Evolutionary conservation across 2,888 invertebrate genomes (phyloP), one percentile per base, ranked within the genome.

Genomic region (Andrena fulva): DNA sequence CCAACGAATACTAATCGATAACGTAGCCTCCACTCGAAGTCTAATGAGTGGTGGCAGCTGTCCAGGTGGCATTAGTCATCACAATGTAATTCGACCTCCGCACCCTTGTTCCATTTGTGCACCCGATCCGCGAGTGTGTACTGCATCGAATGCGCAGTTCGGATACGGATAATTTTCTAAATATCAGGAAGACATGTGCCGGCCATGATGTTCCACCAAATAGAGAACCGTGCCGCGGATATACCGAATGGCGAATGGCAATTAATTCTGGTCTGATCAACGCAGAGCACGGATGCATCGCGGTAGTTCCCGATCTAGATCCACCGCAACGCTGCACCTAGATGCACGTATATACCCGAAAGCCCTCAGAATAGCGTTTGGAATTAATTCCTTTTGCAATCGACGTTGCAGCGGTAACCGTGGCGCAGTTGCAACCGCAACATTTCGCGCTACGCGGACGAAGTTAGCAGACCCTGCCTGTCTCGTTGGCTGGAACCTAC

Each of bases 1-100:
- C 63, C 78, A 64, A 67, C 66, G 54, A 67, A 72, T 62, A 68
- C 50, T 63, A 78, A 80, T 78, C 80, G 54, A 80, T 80, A 78
- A 29, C 68, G 33, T 35, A 33, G 50, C 48, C 54, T 4, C 54
- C 59, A 62, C 66, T 59, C 63, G 35, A 59, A 56, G 78, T 78
- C 63, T 73, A 78, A 78, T 52, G 78, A 78, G 73, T 78, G 68
- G 68, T 73, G 56, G 63, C 80, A 80, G 73, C 80, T 78, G 80
- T 31, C 78, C 78, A 72, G 67, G 63, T 59, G 35, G 73, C 63
- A 80, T 80, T 80, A 80, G 78, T 80, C 80, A 80, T 56, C 72
- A 42, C 52, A 60, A 80, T 70, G 78, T 68, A 80, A 80, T 80
- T 78, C 73, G 63, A 52, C 33, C 68, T 29, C 68, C 12, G 31